Percentiles rank a stretch among this genome's conserved stretches.
Evolutionary conservation across 2,888 invertebrate genomes (phyloP).

Genomic region (Endotricha flammealis): DNA sequence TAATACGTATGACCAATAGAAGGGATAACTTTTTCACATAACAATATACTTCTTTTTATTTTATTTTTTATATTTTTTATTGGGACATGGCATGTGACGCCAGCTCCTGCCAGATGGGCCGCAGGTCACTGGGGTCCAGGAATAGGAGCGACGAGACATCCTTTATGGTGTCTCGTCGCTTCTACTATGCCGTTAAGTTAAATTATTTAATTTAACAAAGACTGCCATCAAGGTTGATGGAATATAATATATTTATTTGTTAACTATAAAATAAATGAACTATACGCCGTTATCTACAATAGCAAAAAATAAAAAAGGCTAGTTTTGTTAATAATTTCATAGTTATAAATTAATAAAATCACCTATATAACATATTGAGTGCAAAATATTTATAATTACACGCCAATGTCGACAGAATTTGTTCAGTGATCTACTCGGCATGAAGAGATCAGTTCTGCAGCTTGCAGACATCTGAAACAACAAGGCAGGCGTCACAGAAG

Average conservation of each 20-base stretch:
- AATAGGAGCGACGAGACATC: too few species aligned
- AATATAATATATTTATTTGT: slow-evolving; percentile 32
- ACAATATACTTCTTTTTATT: too few species aligned
- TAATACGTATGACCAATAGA: slow-evolving; percentile 49
- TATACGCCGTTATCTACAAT: slow-evolving; percentile 44
- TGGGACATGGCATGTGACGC: too few species aligned
- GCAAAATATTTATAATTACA: slow-evolving; percentile 42
- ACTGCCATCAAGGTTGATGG: slow-evolving; percentile 33
- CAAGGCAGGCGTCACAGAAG: not conserved
- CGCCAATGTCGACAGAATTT: slow-evolving; percentile 37
- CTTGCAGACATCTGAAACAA: slow-evolving; percentile 37
- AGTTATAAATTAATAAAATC: slow-evolving; percentile 33
- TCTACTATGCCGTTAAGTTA: too few species aligned
- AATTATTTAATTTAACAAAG: slow-evolving; percentile 44
- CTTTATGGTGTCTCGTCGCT: too few species aligned
- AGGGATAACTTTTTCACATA: slow-evolving; percentile 51
- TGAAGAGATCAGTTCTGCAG: slow-evolving; percentile 15
- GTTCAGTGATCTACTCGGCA: slow-evolving; percentile 25
- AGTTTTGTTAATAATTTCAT: slow-evolving; percentile 25
- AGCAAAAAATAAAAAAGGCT: slow-evolving; percentile 30
- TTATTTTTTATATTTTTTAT: too few species aligned
- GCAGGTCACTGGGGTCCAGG: too few species aligned
- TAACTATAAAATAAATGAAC: slow-evolving; percentile 51
- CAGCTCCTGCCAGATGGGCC: too few species aligned
- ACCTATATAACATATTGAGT: slow-evolving; percentile 40